Conservation (phyloP, 2,113 vertebrate genomes). For the Dasypus novemcinctus region DNA sequence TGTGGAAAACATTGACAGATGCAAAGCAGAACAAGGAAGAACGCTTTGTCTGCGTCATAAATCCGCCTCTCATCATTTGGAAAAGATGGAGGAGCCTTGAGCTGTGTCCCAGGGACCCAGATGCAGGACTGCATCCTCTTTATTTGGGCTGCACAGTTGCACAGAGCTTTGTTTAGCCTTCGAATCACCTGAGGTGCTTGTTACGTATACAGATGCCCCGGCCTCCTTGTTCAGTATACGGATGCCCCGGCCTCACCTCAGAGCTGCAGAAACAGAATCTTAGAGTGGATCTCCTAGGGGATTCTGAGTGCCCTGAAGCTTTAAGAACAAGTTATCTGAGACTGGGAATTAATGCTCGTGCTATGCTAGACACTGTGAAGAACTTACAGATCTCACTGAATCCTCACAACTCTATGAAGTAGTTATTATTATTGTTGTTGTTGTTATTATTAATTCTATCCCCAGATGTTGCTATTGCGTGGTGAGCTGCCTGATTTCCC, state of each 20-base stretch:
- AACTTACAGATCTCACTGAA: neutral
- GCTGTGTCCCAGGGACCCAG: neutral
- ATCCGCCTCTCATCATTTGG: neutral
- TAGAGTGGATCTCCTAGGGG: neutral
- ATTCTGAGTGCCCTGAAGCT: too few species aligned
- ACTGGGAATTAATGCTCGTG: too few species aligned
- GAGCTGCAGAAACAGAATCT: neutral
- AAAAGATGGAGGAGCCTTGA: neutral
- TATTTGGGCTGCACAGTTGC: neutral
- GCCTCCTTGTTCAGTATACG: neutral
- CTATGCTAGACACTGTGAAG: neutral
- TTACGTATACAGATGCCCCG: neutral
- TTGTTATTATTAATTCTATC: too few species aligned
- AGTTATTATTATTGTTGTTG: too few species aligned
- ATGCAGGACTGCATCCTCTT: neutral
- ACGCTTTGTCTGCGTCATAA: neutral
- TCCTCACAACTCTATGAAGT: neutral
- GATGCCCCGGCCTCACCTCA: neutral
- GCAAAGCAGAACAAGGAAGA: slow-evolving; percentile 6
- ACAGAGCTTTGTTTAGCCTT: neutral
- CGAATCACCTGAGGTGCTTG: neutral
- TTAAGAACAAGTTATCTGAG: neutral
- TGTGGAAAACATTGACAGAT: slow-evolving; percentile 55
- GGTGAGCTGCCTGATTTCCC: neutral
- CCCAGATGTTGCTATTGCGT: neutral